Evolutionary conservation across 2,113 vertebrate genomes (phyloP), one percentile per base, ranked within the genome.

Genomic region (Dendropsophus ebraccatus): DNA sequence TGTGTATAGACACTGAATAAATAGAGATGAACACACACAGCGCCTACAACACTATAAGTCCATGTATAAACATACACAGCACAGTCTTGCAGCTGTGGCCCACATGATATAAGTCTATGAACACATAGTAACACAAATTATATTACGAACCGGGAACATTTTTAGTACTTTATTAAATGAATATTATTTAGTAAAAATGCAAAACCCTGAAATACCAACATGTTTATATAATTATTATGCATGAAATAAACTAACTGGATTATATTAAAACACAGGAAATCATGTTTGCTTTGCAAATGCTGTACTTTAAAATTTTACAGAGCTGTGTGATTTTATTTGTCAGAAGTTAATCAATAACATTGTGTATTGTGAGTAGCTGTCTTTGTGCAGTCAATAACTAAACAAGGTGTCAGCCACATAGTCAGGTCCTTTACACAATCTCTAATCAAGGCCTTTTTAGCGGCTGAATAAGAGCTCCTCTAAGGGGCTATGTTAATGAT

Each of bases 281-380:
- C 41, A 45, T 47, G 10, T 47, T 41, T 23, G 5, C 4, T 41
- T 11, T 72, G 67, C 19, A n/a, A 14, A 16, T 23, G 32, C 69
- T 45, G 69, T 16, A 0, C 32, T 1, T 35, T 13, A 41, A 67
- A 14, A 28, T 30, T 67, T 67, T 14, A 6, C 62, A 14, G 25
- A 32, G 1, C 50, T 41, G 21, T 79, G 7, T 58, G 52, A 79
- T 41, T 35, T 41, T 14, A 58, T 25, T 58, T 78, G 58, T 58
- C 52, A 37, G 32, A 79, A 58, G 54, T 60, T 41, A 79, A 79
- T 79, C 76, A 79, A 79, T 79, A 79, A 13, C 52, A 60, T 32
- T 79, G 50, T 37, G 35, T 58, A 35, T 58, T 23, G 23, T 75
- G 5, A 47, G 32, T 37, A 79, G 32, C 11, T 0, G 23, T 19